Conservation (phyloP, 2,797 vertebrate genomes). For the Onychomys torridus region DNA sequence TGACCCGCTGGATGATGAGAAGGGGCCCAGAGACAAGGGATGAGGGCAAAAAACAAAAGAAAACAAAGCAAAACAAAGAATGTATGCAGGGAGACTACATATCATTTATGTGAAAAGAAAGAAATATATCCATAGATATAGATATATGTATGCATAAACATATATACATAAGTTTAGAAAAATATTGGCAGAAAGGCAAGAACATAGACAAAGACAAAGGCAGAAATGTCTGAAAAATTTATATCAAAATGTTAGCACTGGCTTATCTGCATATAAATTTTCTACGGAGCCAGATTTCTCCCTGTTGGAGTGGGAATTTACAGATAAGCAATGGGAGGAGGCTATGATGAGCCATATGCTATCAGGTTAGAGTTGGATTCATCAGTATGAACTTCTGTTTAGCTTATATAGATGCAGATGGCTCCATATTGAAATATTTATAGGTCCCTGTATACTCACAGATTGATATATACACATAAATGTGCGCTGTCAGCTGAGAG, state of each 20-base stretch:
- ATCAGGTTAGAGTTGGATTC: constrained; percentile 6
- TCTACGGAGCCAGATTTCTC: constrained; percentile 20
- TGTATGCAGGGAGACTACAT: background rate
- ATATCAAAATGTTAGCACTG: constrained; percentile 45
- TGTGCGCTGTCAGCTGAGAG: constrained; percentile 17
- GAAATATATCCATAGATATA: background rate
- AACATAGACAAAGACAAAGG: constrained; percentile 48
- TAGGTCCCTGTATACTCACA: background rate
- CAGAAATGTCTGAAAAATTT: constrained; percentile 42
- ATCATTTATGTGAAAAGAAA: constrained; percentile 32
- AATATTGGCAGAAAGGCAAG: constrained; percentile 50
- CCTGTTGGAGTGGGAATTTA: constrained; percentile 47
- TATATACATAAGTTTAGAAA: background rate
- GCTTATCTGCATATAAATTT: constrained; percentile 35
- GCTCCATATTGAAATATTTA: constrained; percentile 55
- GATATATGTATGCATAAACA: background rate
- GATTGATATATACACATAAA: background rate
- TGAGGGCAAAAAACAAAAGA: too few species aligned
- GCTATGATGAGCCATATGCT: constrained; percentile 22
- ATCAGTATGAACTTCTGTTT: constrained; percentile 31
- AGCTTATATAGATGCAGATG: constrained; percentile 32
- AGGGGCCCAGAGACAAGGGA: background rate
- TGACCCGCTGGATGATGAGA: background rate
- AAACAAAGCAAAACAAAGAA: background rate
- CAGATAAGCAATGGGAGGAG: background rate